Conservation (phyloP, 2,797 vertebrate genomes). For the Acipenser ruthenus region DNA sequence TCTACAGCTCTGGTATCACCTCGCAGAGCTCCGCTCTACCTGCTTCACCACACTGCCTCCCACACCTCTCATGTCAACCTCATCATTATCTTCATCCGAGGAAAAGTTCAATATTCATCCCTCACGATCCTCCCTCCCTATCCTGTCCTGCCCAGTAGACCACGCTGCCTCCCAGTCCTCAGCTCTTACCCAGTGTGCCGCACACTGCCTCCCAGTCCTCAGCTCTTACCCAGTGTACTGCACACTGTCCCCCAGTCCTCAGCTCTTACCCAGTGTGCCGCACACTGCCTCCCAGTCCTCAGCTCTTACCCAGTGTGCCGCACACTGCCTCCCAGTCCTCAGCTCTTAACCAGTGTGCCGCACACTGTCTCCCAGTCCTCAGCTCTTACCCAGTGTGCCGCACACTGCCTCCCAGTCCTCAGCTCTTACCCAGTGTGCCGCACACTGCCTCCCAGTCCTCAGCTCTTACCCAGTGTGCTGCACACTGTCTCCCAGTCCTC, state of each 20-base stretch:
- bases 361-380: too few species aligned
- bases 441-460: too few species aligned
- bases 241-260: constrained; percentile 21
- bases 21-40: not conserved
- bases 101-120: not conserved
- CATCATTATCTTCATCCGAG: not conserved
- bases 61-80: not conserved
- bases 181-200: constrained; percentile 23
- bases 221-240: constrained; percentile 28
- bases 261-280: not conserved
- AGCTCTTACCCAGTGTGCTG: too few species aligned
- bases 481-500: too few species aligned
- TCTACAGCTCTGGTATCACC: not conserved
- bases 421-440: constrained; percentile 27
- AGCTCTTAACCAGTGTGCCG: too few species aligned
- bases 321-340: too few species aligned
- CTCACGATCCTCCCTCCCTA: not conserved
- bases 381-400: too few species aligned
- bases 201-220: constrained; percentile 38
- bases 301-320: constrained; percentile 27
- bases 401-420: constrained; percentile 27
- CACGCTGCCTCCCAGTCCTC: constrained; percentile 7
- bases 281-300: constrained; percentile 16
- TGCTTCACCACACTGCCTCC: not conserved
- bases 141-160: not conserved